Base-by-base conservation (phyloP, 2,888 invertebrate genomes). In the Sminthurides aquaticus region DNA sequence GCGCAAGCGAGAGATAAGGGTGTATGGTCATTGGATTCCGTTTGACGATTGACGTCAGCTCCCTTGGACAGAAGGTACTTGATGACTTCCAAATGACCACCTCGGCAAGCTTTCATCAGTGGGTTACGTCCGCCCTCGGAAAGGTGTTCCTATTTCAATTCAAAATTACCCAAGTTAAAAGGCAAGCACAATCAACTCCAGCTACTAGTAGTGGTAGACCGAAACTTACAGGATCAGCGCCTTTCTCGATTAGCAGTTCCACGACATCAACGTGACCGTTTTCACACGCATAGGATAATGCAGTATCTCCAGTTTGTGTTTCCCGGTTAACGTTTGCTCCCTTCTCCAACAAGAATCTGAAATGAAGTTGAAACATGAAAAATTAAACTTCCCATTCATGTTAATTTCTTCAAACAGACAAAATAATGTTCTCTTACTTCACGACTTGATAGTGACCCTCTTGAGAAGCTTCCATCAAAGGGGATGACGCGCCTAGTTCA, bases 231-330 rank as follows among this genome's bases (percentile, higher is more conserved):
- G 97, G 81, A 80, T 91, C 87, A 62, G 96, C 97, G 74, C 91
- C 91, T 78, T 89, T 90, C 72, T 91, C 89, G 71, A 98, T 82
- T 66, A 99, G 83, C 68, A 94, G 85, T 79, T 95, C 93, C 25
- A 93, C 94, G 26, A 98, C 95, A 81, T 96, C 95, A 1, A 95
- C 95, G 81, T 98, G 97, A 0, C 98, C 98, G 82, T 97, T 98
- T 82, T 98, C 98, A 81, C 95, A 95, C 62, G 98, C 97, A 82
- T 97, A 96, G 65, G 95, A 96, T 67, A 99, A 83, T 62, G 98
- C 95, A 66, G 95, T 95, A 80, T 96, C 95, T 67, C 92, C 91
- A 49, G 95, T 94, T 79, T 91, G 92, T 43, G 96, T 96, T 80
- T 90, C 89, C 24, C 95, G 93, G 80, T 93, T 90, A 66, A 95